Evolutionary conservation across 2,113 vertebrate species (phyloP).

Genomic region (Pardalotus punctatus): DNA sequence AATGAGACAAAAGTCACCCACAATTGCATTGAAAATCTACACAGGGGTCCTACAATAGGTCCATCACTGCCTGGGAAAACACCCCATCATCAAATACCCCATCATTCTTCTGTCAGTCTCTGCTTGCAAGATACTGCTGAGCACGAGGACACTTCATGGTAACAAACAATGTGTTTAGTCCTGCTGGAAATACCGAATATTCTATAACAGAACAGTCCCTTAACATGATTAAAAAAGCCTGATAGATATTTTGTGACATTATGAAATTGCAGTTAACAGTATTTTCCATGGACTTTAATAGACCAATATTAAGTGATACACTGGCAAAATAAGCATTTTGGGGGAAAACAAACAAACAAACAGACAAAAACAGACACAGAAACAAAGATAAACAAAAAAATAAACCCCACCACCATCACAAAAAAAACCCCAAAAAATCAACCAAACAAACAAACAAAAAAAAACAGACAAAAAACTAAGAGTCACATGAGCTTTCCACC

Average conservation of each 20-base stretch:
- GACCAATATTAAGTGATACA: background rate
- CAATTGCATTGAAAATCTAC: background rate
- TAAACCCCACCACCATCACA: too few species aligned
- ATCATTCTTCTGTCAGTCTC: background rate
- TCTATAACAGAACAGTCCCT: background rate
- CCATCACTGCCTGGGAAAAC: rapidly evolving
- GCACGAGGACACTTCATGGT: background rate
- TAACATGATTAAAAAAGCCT: background rate
- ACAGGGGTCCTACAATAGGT: rapidly evolving
- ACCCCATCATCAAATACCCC: background rate
- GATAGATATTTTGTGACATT: background rate
- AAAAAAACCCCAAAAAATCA: background rate
- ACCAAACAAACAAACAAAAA: too few species aligned
- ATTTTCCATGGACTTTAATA: background rate
- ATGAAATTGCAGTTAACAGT: background rate
- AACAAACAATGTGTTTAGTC: background rate
- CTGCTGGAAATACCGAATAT: background rate
- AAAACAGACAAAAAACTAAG: background rate
- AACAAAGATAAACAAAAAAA: too few species aligned
- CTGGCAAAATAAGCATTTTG: background rate
- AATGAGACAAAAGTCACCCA: background rate
- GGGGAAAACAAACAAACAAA: background rate
- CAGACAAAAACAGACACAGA: too few species aligned
- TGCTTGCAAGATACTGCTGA: background rate
- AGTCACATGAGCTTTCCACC: background rate